Conservation (phyloP, 2,797 vertebrate species). For the Rhinella marina region DNA sequence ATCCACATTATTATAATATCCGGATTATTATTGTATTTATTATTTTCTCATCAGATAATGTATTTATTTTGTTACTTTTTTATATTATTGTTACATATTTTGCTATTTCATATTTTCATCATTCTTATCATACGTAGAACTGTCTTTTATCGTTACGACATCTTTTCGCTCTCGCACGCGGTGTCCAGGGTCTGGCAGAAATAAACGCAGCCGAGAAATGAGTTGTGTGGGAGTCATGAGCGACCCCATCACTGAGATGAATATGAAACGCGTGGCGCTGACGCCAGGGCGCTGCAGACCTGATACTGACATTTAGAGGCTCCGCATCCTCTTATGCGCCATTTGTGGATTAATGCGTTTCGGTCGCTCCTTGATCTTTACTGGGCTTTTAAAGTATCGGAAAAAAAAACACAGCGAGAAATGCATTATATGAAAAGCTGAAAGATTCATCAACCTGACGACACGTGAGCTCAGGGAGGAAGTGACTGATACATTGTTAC, state of each 20-base stretch:
- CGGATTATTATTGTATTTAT: too few species aligned
- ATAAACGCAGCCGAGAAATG: not conserved
- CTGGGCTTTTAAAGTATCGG: not conserved
- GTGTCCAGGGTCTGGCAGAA: not conserved
- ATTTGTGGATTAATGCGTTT: not conserved
- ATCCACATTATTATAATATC: too few species aligned
- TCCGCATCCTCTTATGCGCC: not conserved
- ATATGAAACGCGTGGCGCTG: not conserved
- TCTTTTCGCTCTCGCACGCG: not conserved
- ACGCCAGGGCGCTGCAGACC: not conserved
- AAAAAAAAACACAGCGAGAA: not conserved
- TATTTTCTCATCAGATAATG: too few species aligned
- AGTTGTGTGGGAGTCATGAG: not conserved
- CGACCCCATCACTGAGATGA: not conserved
- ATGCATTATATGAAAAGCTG: not conserved
- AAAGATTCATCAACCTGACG: not conserved
- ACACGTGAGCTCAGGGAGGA: not conserved
- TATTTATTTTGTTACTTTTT: not conserved
- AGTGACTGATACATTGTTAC: not conserved
- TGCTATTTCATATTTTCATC: not conserved
- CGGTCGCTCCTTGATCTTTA: constrained; percentile 4
- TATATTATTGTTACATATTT: not conserved
- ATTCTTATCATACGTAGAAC: not conserved
- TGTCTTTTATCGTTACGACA: too few species aligned
- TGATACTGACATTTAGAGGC: not conserved